Evolutionary conservation across 2,113 vertebrate genomes (phyloP).

Genomic region (Dissostichus mawsoni): DNA sequence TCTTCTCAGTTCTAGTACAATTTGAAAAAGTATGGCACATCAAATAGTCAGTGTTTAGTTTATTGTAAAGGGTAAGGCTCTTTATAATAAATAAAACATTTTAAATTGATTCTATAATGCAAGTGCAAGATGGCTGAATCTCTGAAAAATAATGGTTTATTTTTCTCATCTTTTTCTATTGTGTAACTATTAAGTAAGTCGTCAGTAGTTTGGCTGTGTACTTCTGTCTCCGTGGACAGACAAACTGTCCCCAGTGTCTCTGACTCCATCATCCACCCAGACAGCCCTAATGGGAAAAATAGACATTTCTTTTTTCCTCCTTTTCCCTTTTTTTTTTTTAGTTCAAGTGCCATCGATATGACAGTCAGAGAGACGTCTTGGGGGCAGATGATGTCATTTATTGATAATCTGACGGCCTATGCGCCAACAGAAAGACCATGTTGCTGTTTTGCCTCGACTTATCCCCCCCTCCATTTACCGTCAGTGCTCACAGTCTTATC

Average conservation of each 20-base stretch:
- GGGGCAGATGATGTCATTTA: constrained; percentile 79
- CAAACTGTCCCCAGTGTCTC: constrained; percentile 44
- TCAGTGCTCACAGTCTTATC: constrained; percentile 73
- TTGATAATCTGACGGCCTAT: constrained; percentile 70
- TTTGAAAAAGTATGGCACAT: neutral
- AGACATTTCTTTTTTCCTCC: constrained; percentile 24
- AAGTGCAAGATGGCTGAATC: too few species aligned
- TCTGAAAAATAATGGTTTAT: too few species aligned
- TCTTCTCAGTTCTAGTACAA: neutral
- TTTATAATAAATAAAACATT: neutral
- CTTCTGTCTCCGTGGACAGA: constrained; percentile 47
- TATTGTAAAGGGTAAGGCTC: neutral
- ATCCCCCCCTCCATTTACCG: constrained; percentile 70
- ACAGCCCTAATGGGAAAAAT: constrained; percentile 54
- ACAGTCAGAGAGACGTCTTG: constrained; percentile 64
- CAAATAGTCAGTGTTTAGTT: neutral
- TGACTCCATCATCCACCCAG: constrained; percentile 31
- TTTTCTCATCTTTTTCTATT: neutral
- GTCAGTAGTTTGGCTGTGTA: constrained; percentile 7
- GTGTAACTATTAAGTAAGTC: neutral
- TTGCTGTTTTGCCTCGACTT: constrained; percentile 51
- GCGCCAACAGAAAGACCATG: constrained; percentile 40
- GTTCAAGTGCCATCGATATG: constrained; percentile 52
- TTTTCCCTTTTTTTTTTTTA: neutral
- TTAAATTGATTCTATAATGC: too few species aligned